These are phyloP conservation scores for Psix sp. DNA, from an alignment of 1,140 invertebrate species.

Conservation along the genomic window DNA sequence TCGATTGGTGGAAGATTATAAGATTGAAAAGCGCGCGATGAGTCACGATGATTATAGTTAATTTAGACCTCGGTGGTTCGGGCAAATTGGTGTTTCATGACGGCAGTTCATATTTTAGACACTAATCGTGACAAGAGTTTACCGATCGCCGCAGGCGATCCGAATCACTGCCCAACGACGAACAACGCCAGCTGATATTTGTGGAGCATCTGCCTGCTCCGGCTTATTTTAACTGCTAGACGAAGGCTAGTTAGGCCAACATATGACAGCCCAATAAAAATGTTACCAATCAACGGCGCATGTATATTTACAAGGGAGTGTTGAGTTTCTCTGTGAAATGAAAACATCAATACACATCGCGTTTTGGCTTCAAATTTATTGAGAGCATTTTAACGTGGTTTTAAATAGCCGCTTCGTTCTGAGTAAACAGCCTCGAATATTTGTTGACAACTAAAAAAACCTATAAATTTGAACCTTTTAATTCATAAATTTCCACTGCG, in stretches of 20 bases:
- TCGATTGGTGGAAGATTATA: neutral
- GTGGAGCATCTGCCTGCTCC: constrained; percentile 69
- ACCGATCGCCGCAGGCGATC: constrained; percentile 45
- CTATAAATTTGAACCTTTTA: no score
- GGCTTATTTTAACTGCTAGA: constrained; percentile 57
- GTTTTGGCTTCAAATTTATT: neutral
- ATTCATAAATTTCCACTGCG: no score
- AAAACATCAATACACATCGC: constrained; percentile 30
- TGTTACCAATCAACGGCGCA: constrained; percentile 30
- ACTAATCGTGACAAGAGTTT: constrained; percentile 52
- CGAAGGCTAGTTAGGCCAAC: constrained; percentile 49
- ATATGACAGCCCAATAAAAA: constrained; percentile 48
- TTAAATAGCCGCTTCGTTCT: neutral
- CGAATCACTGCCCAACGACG: constrained; percentile 65
- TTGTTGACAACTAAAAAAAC: no score
- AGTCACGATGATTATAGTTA: constrained; percentile 37
- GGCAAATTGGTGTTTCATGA: constrained; percentile 39
- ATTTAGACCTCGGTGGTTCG: constrained; percentile 25
- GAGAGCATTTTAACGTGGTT: constrained; percentile 1
- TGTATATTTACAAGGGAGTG: constrained; percentile 32
- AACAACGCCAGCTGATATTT: constrained; percentile 68
- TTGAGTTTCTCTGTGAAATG: constrained; percentile 26
- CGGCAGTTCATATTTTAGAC: constrained; percentile 43
- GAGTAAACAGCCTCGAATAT: no score
- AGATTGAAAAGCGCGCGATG: constrained; percentile 2